Base-by-base conservation (phyloP, 1,140 invertebrate genomes). In the Drosophila micromelanica region DNA sequence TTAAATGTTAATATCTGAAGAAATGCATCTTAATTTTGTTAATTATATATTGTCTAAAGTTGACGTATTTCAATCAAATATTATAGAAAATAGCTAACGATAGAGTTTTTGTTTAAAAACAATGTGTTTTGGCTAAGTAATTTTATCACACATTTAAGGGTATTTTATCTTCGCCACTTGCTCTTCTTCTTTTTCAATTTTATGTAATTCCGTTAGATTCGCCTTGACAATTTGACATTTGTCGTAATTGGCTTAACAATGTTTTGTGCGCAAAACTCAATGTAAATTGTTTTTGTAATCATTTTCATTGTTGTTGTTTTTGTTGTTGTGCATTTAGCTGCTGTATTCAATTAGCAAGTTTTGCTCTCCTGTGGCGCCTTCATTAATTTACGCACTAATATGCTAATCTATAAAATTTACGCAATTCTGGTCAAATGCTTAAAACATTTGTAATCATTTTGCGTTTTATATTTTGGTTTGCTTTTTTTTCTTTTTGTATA, bases 181-280 rank as follows among this genome's bases (percentile, higher is more conserved):
- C 32, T 35, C 32, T 5, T 27, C 12, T 48, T n/a, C 20, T 27
- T 49, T 54, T 42, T 54, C 20, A 13, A 9, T 17, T 40, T 38
- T 23, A 15, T 8, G 5, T 54, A 40, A 42, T 42, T 55, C 12
- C 51, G 9, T 54, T 38, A 23, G 51, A 11, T 54, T 38, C 35
- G 32, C 35, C 35, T 8, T n/a, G 38, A 42, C 38, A 56, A 80
- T 80, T 80, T 73, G 61, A 56, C 60, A 80, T 80, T 80, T 76
- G 67, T 65, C 56, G 72, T 80, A 80, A 80, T 80, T 79, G 77
- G 77, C 77, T 80, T 75, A 70, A 75, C 77, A 80, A 79, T 80
- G 77, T 80, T 79, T 79, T 79, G 71, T 70, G 48, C 63, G 51
- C 54, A 60, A 57, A 77, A 80, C 70, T 60, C 77, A 79, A 65